phyloP scores from a whole-genome alignment of 2,113 vertebrate species.

The Reinhardtius hippoglossoides region DNA sequence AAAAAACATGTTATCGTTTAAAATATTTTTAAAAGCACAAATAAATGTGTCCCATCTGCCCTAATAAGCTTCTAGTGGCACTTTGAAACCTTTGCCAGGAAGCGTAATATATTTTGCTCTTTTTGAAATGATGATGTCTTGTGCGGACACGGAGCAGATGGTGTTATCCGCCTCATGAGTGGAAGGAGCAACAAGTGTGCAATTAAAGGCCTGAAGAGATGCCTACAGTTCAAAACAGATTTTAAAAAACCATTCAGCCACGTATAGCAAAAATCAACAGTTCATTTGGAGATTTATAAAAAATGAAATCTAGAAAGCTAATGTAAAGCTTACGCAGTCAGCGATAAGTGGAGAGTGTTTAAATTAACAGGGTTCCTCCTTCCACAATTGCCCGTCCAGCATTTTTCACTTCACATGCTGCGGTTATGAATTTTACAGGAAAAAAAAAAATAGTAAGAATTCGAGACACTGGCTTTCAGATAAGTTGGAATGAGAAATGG shows the following conservation, averaged over 20 bases:
- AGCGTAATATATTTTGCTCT: slow-evolving; percentile 64
- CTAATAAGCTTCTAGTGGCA: slow-evolving; percentile 32
- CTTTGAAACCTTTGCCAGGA: slow-evolving; percentile 73
- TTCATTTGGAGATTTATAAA: slow-evolving; percentile 21
- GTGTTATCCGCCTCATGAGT: slow-evolving; percentile 59
- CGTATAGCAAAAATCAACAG: slow-evolving; percentile 27
- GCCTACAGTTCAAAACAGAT: slow-evolving; percentile 45
- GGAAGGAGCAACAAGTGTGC: slow-evolving; percentile 76
- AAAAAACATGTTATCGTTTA: not conserved
- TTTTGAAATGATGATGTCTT: slow-evolving; percentile 69
- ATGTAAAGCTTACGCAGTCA: slow-evolving; percentile 37
- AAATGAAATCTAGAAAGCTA: not conserved
- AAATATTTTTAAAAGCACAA: slow-evolving; percentile 9
- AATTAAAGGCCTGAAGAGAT: slow-evolving; percentile 76
- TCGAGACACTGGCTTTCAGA: not conserved
- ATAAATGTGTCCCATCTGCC: not conserved
- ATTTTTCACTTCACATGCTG: slow-evolving; percentile 17
- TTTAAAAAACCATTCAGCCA: slow-evolving; percentile 38
- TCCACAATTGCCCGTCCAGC: slow-evolving; percentile 1
- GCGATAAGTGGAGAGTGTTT: slow-evolving; percentile 27
- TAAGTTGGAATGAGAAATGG: slow-evolving; percentile 1
- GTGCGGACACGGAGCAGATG: slow-evolving; percentile 78
- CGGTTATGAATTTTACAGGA: not conserved
- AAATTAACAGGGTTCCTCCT: slow-evolving; percentile 3
- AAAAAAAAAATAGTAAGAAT: not conserved